Base-by-base conservation (phyloP, 2,888 invertebrate genomes). In the Punctoribates punctum region DNA sequence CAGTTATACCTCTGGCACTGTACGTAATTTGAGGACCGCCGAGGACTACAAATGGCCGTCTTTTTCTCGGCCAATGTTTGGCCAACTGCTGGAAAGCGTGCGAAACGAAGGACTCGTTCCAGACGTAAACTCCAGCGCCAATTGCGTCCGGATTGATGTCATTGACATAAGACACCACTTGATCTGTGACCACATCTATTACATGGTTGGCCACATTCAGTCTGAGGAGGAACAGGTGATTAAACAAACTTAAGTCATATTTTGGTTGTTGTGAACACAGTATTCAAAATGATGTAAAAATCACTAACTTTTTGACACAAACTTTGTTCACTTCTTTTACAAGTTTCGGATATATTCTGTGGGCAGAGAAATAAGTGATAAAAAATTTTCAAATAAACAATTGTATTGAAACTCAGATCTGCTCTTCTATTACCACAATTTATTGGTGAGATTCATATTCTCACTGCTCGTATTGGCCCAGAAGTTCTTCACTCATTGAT, bases 21-120 rank as follows among this genome's bases (percentile, higher is more conserved):
- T 60, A 60, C 6, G 60, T 60, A n/a, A 60, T 60, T 20, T 60
- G 60, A 6, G 60, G 60, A 20, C 60, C 60, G 23, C 60, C 60
- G 3, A 60, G n/a, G 13, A 60, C 27, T 23, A 20, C 23, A 3
- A 60, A 13, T 20, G 60, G 60, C n/a, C n/a, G 9, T 3, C 1
- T 3, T 20, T 3, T 60, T 17, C 5, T 11, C 27, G 9, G 9
- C 27, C 9, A 13, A 3, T 23, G 23, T 60, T 20, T 9, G n/a
- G 23, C 6, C 60, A 60, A 5, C 1, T 20, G 20, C 27, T 60
- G 60, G 23, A 60, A 60, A 8, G 23, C 20, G 60, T 60, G 60
- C 20, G 20, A n/a, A 60, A 60, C 60, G 13, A 6, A 60, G 6
- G 27, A 25, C 8, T 60, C 60, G 23, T 60, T 60, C 60, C 60